phyloP scores from a whole-genome alignment of 2,113 vertebrate genomes.

The Ochotona princeps region DNA sequence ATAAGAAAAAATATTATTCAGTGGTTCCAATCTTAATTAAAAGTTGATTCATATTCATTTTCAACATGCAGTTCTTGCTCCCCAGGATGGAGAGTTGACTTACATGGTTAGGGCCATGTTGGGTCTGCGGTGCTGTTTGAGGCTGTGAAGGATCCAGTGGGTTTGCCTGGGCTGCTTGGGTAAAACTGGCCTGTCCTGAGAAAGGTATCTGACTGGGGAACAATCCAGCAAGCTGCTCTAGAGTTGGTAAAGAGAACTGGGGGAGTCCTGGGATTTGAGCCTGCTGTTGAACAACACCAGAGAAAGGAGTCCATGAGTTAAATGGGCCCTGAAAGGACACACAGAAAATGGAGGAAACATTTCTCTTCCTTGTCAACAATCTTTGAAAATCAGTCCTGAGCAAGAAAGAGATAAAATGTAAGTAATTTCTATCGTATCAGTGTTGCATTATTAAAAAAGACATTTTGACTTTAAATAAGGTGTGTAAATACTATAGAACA shows the following conservation, averaged over 20 bases:
- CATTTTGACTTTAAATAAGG: not conserved
- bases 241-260: constrained; percentile 20
- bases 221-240: not conserved
- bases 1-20: not conserved
- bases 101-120: constrained; percentile 25
- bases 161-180: constrained; percentile 30
- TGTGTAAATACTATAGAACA: not conserved
- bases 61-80: not conserved
- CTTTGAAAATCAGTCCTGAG: not conserved
- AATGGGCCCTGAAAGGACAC: constrained; percentile 45
- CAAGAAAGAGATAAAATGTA: not conserved
- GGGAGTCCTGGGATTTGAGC: constrained; percentile 31
- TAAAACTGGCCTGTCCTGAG: constrained; percentile 41
- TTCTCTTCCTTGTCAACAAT: not conserved
- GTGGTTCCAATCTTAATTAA: not conserved
- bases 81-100: not conserved
- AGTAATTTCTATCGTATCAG: not conserved
- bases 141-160: constrained; percentile 52
- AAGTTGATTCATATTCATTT: not conserved
- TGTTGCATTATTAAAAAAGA: not conserved
- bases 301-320: constrained; percentile 62
- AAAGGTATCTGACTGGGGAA: constrained; percentile 55
- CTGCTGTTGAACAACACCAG: constrained; percentile 47
- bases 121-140: constrained; percentile 25
- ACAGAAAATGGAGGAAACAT: not conserved